Percentiles rank a stretch among this genome's conserved stretches.
Conservation (phyloP, 2,888 invertebrate species). For the Stictocephala bisonia region DNA sequence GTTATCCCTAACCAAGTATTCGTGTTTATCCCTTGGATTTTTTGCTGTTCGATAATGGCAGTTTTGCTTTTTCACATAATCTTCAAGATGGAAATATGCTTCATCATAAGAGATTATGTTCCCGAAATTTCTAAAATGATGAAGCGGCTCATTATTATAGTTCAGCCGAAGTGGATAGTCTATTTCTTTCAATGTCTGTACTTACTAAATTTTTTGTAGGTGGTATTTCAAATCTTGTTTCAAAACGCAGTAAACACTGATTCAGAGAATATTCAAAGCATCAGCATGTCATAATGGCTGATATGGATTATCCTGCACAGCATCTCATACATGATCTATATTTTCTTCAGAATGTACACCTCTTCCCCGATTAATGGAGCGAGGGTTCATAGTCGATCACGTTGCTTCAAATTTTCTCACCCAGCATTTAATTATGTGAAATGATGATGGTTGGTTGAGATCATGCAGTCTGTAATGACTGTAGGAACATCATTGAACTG, state of each 20-base stretch:
- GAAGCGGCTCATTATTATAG: neutral
- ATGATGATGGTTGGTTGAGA: conserved; percentile 15
- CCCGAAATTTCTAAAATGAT: neutral
- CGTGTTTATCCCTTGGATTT: conserved; percentile 9
- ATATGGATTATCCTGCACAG: neutral
- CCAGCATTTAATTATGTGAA: conserved; percentile 24
- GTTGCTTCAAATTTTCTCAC: conserved; percentile 20
- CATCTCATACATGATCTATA: conserved; percentile 1
- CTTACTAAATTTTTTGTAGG: conserved; percentile 2
- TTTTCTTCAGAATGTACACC: neutral
- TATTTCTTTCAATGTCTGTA: neutral
- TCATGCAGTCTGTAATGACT: conserved; percentile 9
- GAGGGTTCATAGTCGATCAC: conserved; percentile 16
- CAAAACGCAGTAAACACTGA: conserved; percentile 3
- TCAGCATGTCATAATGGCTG: neutral
- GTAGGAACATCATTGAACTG: neutral
- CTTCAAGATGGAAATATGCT: conserved; percentile 17
- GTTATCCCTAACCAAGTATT: neutral
- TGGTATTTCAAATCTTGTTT: conserved; percentile 20
- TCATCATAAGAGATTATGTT: conserved; percentile 5
- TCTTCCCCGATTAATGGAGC: neutral
- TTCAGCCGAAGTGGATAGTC: conserved; percentile 9
- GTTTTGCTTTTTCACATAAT: conserved; percentile 5
- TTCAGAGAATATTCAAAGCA: conserved; percentile 5
- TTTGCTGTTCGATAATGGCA: neutral